Evolutionary conservation across 2,113 vertebrate genomes (phyloP).

Genomic region (Ophthalmolycus amberensis): DNA sequence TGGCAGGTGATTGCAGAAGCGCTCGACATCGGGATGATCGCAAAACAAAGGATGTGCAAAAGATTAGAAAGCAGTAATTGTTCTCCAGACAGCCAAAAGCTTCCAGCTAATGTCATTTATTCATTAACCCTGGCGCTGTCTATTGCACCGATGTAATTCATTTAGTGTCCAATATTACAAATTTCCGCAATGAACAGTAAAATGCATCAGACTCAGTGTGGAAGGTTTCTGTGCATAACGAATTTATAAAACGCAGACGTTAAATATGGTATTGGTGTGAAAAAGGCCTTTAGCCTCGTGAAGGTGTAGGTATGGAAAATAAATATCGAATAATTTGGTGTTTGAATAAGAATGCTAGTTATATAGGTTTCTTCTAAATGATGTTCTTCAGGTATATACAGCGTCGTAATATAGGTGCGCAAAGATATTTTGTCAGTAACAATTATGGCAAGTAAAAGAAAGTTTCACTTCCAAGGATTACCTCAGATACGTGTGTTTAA

Average conservation of each 20-base stretch:
- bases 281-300: too few relatives aligned
- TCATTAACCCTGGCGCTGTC: neutral
- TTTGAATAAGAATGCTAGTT: neutral
- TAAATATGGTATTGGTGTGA: too few relatives aligned
- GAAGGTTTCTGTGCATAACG: neutral
- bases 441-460: neutral
- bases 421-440: neutral
- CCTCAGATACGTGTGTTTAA: neutral
- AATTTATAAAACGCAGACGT: too few relatives aligned
- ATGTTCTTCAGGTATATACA: neutral
- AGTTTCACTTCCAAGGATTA: neutral
- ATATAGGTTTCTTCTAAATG: neutral
- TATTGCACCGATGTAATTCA: neutral
- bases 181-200: neutral
- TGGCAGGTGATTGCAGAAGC: neutral
- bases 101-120: neutral
- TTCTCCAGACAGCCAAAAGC: neutral
- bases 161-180: neutral
- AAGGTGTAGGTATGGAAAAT: neutral
- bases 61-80: neutral
- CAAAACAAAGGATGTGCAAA: neutral
- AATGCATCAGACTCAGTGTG: neutral
- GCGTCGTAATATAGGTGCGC: neutral
- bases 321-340: neutral
- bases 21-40: neutral